Percentiles rank a stretch among this genome's conserved stretches.
phyloP scores from a whole-genome alignment of 2,113 vertebrate genomes.

The Sylvia atricapilla region DNA sequence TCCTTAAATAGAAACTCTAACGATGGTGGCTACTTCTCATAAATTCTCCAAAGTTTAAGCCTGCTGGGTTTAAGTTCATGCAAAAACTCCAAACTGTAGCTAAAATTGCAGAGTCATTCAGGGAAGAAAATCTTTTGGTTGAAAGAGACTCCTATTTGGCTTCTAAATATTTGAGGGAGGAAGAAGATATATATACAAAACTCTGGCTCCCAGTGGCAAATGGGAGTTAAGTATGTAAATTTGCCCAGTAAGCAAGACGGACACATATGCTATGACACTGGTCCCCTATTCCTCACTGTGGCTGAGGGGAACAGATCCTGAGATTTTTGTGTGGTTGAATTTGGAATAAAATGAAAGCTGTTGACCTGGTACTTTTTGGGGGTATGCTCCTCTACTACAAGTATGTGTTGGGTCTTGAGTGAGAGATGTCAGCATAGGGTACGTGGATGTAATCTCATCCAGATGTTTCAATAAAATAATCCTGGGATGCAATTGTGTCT shows the following conservation, averaged over 20 bases:
- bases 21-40: background rate
- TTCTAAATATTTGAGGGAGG: background rate
- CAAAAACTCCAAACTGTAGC: background rate
- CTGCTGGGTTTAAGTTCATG: background rate
- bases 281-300: background rate
- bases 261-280: fast-evolving
- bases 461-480: background rate
- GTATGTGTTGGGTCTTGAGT: fast-evolving
- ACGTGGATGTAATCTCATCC: background rate
- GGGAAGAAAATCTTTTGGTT: background rate
- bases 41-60: background rate
- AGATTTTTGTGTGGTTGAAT: background rate
- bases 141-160: background rate
- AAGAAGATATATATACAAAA: background rate
- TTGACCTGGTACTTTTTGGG: background rate
- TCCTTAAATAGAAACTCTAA: background rate
- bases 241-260: fast-evolving
- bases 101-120: background rate
- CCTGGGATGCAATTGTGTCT: background rate
- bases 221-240: background rate
- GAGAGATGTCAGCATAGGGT: background rate
- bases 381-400: background rate
- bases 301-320: background rate
- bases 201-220: background rate
- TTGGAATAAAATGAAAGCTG: background rate